Evolutionary conservation across 1,140 invertebrate species (phyloP).

Genomic region (Procambarus clarkii): DNA sequence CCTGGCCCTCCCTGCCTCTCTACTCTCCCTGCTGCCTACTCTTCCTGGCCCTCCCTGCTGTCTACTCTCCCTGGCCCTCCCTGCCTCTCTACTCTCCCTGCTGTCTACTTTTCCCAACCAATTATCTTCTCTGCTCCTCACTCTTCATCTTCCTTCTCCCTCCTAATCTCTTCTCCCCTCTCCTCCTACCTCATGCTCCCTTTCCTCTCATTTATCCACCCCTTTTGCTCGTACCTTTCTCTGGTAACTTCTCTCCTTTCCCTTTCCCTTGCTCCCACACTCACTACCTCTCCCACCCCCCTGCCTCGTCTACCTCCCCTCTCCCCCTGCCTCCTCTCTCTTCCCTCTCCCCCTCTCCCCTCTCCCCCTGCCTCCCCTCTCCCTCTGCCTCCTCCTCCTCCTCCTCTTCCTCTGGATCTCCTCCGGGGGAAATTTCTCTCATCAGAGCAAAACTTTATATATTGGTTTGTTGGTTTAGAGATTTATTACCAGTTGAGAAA

Average conservation of each 20-base stretch:
- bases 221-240: background rate
- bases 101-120: background rate
- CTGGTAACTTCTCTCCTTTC: background rate
- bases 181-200: background rate
- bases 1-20: too few species aligned
- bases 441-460: constrained; percentile 65
- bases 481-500: constrained; percentile 44
- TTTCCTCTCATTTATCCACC: background rate
- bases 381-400: background rate
- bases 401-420: background rate
- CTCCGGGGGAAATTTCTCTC: background rate
- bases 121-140: background rate
- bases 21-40: too few species aligned
- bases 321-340: background rate
- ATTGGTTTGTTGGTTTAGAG: constrained; percentile 59
- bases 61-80: too few species aligned
- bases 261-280: background rate
- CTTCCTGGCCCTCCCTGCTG: too few species aligned
- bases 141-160: background rate
- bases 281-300: too few species aligned
- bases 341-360: background rate
- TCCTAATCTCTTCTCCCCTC: background rate
- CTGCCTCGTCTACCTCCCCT: background rate
- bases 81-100: background rate
- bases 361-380: background rate